Percentiles rank a stretch among this genome's conserved stretches.
Conservation (phyloP, 2,113 vertebrate species). For the Sinocyclocheilus rhinocerous region DNA sequence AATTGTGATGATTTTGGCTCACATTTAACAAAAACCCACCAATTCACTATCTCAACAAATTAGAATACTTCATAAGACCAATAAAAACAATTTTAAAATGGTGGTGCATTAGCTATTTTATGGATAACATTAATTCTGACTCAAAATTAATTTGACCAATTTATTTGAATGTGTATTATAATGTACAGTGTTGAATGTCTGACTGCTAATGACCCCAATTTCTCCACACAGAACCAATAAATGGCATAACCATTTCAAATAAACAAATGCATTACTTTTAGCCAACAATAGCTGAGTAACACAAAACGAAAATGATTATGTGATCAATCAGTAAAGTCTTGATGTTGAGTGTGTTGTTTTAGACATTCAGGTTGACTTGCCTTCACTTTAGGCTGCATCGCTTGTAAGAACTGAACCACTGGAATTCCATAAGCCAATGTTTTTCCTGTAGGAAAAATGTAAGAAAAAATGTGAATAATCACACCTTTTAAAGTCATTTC, state of each 20-base stretch:
- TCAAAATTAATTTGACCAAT: background rate
- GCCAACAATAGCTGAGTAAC: background rate
- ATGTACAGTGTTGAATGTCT: background rate
- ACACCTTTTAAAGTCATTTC: background rate
- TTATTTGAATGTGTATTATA: background rate
- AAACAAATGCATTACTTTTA: background rate
- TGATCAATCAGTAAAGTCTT: background rate
- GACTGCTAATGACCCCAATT: background rate
- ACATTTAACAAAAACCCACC: too few relatives aligned
- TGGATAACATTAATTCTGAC: background rate
- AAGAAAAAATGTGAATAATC: background rate
- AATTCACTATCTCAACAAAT: too few relatives aligned
- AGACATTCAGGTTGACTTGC: slow-evolving; percentile 60
- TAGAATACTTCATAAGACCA: too few relatives aligned
- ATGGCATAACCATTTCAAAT: background rate
- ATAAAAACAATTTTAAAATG: too few relatives aligned
- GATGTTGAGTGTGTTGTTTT: background rate
- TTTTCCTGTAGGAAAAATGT: slow-evolving; percentile 80
- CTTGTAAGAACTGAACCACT: slow-evolving; percentile 88
- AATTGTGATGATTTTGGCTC: too few relatives aligned
- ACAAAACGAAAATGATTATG: background rate
- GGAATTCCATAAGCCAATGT: slow-evolving; percentile 93
- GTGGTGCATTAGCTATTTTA: background rate
- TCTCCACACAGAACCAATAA: background rate
- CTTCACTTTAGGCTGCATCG: slow-evolving; percentile 82